These are phyloP conservation scores for Onychostruthus taczanowskii DNA, from an alignment of 2,113 vertebrate genomes.

Conservation along the genomic window DNA sequence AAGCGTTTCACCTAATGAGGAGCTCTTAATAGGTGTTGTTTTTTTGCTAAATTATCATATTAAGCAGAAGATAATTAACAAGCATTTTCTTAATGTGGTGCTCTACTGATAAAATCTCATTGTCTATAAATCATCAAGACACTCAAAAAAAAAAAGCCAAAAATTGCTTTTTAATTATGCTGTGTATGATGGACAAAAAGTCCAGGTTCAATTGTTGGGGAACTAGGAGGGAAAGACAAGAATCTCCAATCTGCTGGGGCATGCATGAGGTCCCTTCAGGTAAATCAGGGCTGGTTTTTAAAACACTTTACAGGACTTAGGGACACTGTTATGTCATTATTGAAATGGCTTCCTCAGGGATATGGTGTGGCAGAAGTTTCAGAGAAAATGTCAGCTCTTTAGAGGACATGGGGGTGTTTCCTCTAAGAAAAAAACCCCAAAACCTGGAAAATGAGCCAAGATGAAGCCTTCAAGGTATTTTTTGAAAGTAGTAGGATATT, in stretches of 20 bases:
- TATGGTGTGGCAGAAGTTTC: neutral
- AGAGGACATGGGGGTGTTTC: neutral
- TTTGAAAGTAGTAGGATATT: neutral
- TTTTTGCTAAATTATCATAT: slow-evolving; percentile 67
- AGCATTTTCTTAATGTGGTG: slow-evolving; percentile 59
- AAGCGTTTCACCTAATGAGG: slow-evolving; percentile 57
- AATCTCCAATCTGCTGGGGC: neutral
- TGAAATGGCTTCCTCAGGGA: neutral
- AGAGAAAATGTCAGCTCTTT: neutral
- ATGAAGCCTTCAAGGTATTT: neutral
- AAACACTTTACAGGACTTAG: neutral
- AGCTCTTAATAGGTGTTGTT: slow-evolving; percentile 62
- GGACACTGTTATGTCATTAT: neutral
- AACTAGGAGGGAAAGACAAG: neutral
- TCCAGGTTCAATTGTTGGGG: neutral
- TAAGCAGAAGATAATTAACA: slow-evolving; percentile 66
- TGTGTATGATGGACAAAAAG: neutral
- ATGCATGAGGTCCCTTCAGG: neutral
- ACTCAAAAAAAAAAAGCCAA: neutral
- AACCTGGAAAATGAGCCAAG: neutral
- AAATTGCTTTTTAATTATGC: slow-evolving; percentile 41
- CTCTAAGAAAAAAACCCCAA: neutral
- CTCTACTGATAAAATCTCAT: slow-evolving; percentile 48
- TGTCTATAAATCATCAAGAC: slow-evolving; percentile 53
- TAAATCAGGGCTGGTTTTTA: neutral